Conservation (phyloP, 2,888 invertebrate species). For the Eristalis arbustorum region DNA sequence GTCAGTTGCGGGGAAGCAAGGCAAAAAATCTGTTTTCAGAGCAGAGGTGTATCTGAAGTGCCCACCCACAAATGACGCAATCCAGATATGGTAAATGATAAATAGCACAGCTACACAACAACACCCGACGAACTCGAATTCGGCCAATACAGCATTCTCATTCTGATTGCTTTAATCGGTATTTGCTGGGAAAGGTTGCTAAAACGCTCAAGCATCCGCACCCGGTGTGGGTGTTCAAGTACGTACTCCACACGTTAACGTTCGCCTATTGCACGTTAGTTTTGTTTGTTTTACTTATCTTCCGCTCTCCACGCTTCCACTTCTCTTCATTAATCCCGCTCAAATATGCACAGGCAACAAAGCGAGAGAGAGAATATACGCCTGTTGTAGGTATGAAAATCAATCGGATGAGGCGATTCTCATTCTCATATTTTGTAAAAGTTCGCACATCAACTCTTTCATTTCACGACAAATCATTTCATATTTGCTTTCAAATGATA, state of each 20-base stretch:
- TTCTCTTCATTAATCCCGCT: slow-evolving; percentile 41
- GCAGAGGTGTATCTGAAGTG: slow-evolving; percentile 1
- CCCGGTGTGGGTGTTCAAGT: slow-evolving; percentile 48
- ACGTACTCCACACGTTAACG: slow-evolving; percentile 25
- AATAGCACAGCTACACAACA: background rate
- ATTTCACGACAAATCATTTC: slow-evolving; percentile 22
- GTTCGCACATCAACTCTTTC: slow-evolving; percentile 61
- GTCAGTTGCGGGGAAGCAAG: background rate
- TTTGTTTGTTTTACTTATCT: slow-evolving; percentile 39
- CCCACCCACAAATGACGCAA: slow-evolving; percentile 64
- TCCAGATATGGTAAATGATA: slow-evolving; percentile 27
- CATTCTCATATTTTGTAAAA: slow-evolving; percentile 6
- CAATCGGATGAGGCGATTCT: slow-evolving; percentile 3
- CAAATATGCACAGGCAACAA: slow-evolving; percentile 19
- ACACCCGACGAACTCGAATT: slow-evolving; percentile 29
- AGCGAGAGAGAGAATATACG: slow-evolving; percentile 1
- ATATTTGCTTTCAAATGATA: background rate
- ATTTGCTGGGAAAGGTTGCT: slow-evolving; percentile 45
- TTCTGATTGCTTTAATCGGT: slow-evolving; percentile 23
- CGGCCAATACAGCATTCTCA: slow-evolving; percentile 51
- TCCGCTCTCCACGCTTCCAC: background rate
- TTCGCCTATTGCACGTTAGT: slow-evolving; percentile 34
- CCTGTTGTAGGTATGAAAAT: slow-evolving; percentile 7
- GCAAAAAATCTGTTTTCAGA: slow-evolving; percentile 18
- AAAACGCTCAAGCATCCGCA: slow-evolving; percentile 30